Percentiles rank a stretch among this genome's conserved stretches.
These are phyloP conservation scores for Tonatia bakeri DNA, from an alignment of 2,113 vertebrate species.

Conservation along the genomic window DNA sequence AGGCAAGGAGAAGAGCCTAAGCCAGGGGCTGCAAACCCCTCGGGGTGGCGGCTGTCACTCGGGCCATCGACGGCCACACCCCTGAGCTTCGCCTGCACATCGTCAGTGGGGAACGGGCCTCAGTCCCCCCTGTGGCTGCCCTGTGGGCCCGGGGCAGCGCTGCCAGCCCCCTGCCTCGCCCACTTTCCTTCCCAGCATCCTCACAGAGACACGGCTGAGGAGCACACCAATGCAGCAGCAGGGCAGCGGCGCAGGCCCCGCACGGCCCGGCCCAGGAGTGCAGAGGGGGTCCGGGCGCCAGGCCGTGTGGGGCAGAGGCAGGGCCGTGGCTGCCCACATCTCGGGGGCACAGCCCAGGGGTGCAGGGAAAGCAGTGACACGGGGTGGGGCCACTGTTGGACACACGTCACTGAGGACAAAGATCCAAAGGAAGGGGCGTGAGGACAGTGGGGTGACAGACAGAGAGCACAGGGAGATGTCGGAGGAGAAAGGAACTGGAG, in stretches of 20 bases:
- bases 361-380: not conserved
- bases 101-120: not conserved
- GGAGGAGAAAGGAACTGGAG: constrained; percentile 46
- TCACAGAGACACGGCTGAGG: constrained; percentile 15
- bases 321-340: not conserved
- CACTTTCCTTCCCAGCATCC: constrained; percentile 42
- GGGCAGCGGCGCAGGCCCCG: not conserved
- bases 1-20: accelerated
- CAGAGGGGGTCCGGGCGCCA: not conserved
- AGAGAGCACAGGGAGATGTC: not conserved
- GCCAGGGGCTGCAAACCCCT: no score
- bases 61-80: accelerated
- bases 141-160: accelerated
- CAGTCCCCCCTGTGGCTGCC: accelerated
- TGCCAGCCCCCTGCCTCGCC: not conserved
- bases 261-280: not conserved
- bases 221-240: not conserved
- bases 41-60: accelerated
- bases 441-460: constrained; percentile 53
- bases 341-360: not conserved
- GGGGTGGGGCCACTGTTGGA: constrained; percentile 25
- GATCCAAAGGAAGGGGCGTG: constrained; percentile 40
- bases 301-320: not conserved
- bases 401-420: constrained; percentile 51
- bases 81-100: not conserved